These are phyloP conservation scores for Hypothenemus hampei DNA, from an alignment of 1,140 invertebrate genomes.

Conservation along the genomic window DNA sequence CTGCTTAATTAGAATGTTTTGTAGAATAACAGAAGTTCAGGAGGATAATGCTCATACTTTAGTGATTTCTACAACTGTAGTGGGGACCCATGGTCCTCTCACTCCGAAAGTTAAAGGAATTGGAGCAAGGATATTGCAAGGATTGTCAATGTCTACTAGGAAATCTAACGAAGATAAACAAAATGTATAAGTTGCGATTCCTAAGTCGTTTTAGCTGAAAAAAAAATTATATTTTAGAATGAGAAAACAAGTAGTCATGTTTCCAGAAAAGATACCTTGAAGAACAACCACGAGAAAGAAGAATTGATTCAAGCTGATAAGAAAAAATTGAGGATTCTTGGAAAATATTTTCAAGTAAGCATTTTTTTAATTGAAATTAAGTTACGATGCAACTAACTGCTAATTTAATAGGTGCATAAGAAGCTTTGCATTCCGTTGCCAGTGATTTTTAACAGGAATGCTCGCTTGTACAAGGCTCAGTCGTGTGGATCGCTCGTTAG, in stretches of 20 bases:
- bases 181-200: too few species aligned
- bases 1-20: background rate
- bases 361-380: background rate
- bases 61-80: slow-evolving; percentile 34
- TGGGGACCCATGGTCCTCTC: slow-evolving; percentile 33
- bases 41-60: slow-evolving; percentile 47
- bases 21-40: slow-evolving; percentile 70
- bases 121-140: slow-evolving; percentile 32
- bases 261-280: slow-evolving; percentile 27
- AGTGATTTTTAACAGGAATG: slow-evolving; percentile 50
- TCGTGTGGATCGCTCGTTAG: slow-evolving; percentile 55
- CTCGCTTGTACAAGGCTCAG: slow-evolving; percentile 54
- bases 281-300: background rate
- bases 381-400: background rate
- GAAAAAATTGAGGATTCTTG: slow-evolving; percentile 57
- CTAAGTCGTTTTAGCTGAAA: too few species aligned
- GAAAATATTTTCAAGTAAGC: slow-evolving; percentile 53
- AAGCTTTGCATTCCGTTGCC: slow-evolving; percentile 55
- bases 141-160: slow-evolving; percentile 27
- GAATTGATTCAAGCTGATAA: slow-evolving; percentile 33
- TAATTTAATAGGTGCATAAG: slow-evolving; percentile 49
- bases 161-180: slow-evolving; percentile 17
- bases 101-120: slow-evolving; percentile 42
- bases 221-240: too few species aligned
- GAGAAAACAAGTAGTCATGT: slow-evolving; percentile 16